phyloP scores from a whole-genome alignment of 2,888 invertebrate genomes.

The Dichetophora obliterata region DNA sequence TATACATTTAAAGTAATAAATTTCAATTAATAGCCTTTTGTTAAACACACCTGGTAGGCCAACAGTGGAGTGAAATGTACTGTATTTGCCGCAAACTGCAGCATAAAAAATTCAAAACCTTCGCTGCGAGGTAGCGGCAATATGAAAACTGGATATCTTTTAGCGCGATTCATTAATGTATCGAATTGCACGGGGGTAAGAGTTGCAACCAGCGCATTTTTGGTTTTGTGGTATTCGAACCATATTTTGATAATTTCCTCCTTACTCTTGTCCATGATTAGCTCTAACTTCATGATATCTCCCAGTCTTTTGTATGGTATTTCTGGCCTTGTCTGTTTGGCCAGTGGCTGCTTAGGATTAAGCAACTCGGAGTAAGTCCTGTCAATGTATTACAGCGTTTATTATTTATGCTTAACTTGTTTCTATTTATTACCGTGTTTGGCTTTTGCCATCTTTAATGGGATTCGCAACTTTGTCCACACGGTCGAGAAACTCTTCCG shows the following conservation, averaged over 20 bases:
- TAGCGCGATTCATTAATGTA: conserved; percentile 73
- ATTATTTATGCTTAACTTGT: background rate
- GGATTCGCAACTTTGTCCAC: conserved; percentile 71
- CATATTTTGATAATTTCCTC: conserved; percentile 83
- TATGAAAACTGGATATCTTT: conserved; percentile 78
- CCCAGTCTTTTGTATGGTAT: conserved; percentile 73
- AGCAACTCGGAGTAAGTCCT: conserved; percentile 77
- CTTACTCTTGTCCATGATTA: conserved; percentile 78
- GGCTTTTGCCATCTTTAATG: conserved; percentile 60
- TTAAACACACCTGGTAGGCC: conserved; percentile 79
- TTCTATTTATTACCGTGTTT: conserved; percentile 56
- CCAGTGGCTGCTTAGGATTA: conserved; percentile 74
- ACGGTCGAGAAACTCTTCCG: conserved; percentile 79
- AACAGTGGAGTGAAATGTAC: conserved; percentile 88
- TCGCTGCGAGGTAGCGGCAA: conserved; percentile 84
- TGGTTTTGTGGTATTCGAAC: conserved; percentile 83
- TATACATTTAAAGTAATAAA: background rate
- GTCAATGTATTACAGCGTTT: conserved; percentile 34
- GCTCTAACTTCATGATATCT: conserved; percentile 83
- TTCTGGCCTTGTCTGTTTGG: conserved; percentile 53
- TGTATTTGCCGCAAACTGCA: conserved; percentile 79
- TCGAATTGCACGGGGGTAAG: conserved; percentile 76
- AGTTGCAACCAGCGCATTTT: conserved; percentile 82
- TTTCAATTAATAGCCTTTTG: background rate
- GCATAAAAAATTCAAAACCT: conserved; percentile 89